Percentiles rank a stretch among this genome's conserved stretches.
Conservation (phyloP, 2,797 vertebrate species). For the Acanthopagrus latus region DNA sequence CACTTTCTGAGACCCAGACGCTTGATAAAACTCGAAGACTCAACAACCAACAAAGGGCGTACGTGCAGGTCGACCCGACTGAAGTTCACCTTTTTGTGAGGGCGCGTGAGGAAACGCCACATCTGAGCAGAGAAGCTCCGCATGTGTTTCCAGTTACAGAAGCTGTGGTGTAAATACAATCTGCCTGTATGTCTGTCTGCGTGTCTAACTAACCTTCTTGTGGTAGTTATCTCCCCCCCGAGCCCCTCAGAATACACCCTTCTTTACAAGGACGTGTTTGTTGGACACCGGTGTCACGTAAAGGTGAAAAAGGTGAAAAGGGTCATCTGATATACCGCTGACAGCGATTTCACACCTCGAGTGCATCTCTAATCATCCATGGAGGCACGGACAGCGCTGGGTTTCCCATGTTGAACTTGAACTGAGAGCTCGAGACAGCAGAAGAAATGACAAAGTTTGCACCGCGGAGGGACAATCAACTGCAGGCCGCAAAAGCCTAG, state of each 20-base stretch:
- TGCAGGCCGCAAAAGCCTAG: neutral
- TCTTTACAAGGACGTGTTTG: constrained; percentile 51
- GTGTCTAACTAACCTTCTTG: constrained; percentile 1
- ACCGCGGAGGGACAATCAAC: constrained; percentile 1
- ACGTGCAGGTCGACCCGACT: neutral
- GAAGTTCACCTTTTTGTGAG: constrained; percentile 1
- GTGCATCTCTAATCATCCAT: neutral
- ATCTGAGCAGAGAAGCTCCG: constrained; percentile 11
- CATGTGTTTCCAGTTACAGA: constrained; percentile 52
- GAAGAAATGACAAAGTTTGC: constrained; percentile 1
- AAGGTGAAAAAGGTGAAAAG: constrained; percentile 39
- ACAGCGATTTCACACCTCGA: constrained; percentile 6
- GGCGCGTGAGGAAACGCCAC: neutral
- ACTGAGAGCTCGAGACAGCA: constrained; percentile 15
- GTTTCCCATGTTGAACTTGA: constrained; percentile 38
- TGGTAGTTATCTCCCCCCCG: constrained; percentile 2
- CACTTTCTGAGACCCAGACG: neutral
- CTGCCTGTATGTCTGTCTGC: constrained; percentile 26
- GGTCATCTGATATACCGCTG: constrained; percentile 46
- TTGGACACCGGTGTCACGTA: constrained; percentile 7
- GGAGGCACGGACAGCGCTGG: neutral
- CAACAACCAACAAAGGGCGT: neutral
- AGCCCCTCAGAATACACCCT: neutral
- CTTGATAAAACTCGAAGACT: neutral
- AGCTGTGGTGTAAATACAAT: constrained; percentile 11